Percentiles rank a stretch among this genome's conserved stretches.
These are phyloP conservation scores for Ispidina picta DNA, from an alignment of 2,797 vertebrate genomes.

Conservation along the genomic window DNA sequence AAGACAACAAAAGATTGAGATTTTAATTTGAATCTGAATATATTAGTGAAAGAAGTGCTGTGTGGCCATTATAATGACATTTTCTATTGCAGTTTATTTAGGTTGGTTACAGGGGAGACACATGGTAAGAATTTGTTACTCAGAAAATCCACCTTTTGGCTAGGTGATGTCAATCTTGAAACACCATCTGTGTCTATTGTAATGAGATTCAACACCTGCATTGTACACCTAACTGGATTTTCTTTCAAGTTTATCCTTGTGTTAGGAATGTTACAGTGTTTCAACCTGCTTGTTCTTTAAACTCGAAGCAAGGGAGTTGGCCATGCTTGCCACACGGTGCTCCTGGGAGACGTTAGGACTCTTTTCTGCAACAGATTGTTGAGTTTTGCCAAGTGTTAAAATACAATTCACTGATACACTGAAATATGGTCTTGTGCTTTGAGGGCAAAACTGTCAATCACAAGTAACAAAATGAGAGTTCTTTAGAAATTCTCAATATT, in stretches of 20 bases:
- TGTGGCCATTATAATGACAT: neutral
- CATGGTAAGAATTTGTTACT: accelerated
- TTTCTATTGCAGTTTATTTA: neutral
- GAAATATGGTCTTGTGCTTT: neutral
- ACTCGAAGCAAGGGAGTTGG: accelerated
- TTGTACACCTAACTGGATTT: neutral
- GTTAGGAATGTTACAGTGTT: neutral
- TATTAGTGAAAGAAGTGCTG: neutral
- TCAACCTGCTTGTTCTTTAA: neutral
- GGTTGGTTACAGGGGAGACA: neutral
- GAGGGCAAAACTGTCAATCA: neutral
- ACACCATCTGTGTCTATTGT: neutral
- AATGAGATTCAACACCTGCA: neutral
- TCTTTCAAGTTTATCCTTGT: neutral
- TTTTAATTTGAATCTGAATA: neutral
- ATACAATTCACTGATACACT: neutral
- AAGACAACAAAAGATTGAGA: neutral
- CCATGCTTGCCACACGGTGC: accelerated
- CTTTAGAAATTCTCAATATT: neutral
- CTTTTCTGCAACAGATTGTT: neutral
- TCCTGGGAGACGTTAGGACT: neutral
- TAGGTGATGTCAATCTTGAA: neutral
- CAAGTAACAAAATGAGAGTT: neutral
- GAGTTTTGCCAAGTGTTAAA: neutral
- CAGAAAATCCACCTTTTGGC: neutral